Conservation (phyloP, 2,888 invertebrate species). For the Drosophila hamatofila region DNA sequence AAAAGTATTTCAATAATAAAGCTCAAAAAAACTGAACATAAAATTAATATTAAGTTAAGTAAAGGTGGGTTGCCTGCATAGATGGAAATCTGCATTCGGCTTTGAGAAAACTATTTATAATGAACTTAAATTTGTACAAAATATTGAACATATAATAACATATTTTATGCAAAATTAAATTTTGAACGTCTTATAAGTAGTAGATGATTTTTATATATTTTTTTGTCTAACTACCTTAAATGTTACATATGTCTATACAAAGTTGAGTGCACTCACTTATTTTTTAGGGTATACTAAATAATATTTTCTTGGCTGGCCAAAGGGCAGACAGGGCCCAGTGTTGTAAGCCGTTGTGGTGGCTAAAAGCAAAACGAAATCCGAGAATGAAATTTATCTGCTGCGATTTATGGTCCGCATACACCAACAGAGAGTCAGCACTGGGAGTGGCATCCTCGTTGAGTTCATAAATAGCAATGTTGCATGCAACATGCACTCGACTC, state of each 20-base stretch:
- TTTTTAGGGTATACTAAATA: conserved; percentile 47
- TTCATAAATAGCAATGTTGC: conserved; percentile 81
- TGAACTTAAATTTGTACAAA: too few relatives aligned
- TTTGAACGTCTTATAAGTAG: too few relatives aligned
- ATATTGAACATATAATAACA: too few relatives aligned
- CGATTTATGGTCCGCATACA: conserved; percentile 63
- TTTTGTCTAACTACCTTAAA: neutral
- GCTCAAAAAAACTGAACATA: too few relatives aligned
- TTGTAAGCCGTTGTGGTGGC: conserved; percentile 22
- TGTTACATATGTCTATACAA: neutral
- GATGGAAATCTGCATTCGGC: too few relatives aligned
- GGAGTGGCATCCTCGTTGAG: conserved; percentile 65
- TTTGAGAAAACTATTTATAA: too few relatives aligned
- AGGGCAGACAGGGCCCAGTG: conserved; percentile 47
- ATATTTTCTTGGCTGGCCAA: conserved; percentile 58
- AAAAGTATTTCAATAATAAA: too few relatives aligned
- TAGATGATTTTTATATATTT: too few relatives aligned
- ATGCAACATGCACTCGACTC: conserved; percentile 70
- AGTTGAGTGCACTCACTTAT: neutral
- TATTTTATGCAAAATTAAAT: too few relatives aligned
- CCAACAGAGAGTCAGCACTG: conserved; percentile 16
- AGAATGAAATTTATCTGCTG: conserved; percentile 77
- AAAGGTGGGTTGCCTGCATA: too few relatives aligned
- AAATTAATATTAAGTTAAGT: too few relatives aligned
- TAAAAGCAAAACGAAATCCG: conserved; percentile 58